Evolutionary conservation across 1,140 invertebrate genomes (phyloP).

Genomic region (Cydia fagiglandana): DNA sequence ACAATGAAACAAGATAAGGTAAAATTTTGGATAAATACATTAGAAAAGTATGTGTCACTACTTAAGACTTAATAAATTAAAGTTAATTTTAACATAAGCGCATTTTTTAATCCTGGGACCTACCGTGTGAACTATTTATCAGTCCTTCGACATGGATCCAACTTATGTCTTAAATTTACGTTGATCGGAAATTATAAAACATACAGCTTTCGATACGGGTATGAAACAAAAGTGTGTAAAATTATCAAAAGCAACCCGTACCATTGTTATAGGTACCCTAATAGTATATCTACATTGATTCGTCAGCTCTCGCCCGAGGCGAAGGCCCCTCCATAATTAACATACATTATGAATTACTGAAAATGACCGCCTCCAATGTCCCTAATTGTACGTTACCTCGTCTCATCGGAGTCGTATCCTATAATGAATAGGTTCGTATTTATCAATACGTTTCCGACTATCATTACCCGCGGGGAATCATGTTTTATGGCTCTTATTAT

Average conservation of each 20-base stretch:
- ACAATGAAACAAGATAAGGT: too few relatives aligned
- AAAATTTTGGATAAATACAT: too few relatives aligned
- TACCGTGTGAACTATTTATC: too few relatives aligned
- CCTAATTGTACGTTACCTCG: conserved; percentile 65
- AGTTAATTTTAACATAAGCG: too few relatives aligned
- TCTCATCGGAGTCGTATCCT: conserved; percentile 43
- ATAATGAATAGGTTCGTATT: conserved; percentile 68
- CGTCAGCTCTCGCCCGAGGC: conserved; percentile 44
- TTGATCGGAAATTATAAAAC: too few relatives aligned
- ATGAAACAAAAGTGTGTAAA: not conserved
- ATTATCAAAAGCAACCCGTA: not conserved
- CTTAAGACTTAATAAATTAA: too few relatives aligned
- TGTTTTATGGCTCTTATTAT: conserved; percentile 55
- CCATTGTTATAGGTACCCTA: not conserved
- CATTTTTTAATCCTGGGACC: too few relatives aligned
- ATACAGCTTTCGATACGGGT: not conserved
- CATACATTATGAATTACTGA: conserved; percentile 76
- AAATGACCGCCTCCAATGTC: conserved; percentile 63
- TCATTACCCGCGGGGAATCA: conserved; percentile 62
- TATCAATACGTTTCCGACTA: conserved; percentile 61
- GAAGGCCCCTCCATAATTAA: conserved; percentile 67
- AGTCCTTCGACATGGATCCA: too few relatives aligned
- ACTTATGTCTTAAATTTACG: too few relatives aligned
- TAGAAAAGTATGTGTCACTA: too few relatives aligned
- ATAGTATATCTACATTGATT: conserved; percentile 29